Evolutionary conservation across 2,888 invertebrate species (phyloP), one percentile per base, ranked within the genome.

Genomic region (Mongoloraphidia duomilia): DNA sequence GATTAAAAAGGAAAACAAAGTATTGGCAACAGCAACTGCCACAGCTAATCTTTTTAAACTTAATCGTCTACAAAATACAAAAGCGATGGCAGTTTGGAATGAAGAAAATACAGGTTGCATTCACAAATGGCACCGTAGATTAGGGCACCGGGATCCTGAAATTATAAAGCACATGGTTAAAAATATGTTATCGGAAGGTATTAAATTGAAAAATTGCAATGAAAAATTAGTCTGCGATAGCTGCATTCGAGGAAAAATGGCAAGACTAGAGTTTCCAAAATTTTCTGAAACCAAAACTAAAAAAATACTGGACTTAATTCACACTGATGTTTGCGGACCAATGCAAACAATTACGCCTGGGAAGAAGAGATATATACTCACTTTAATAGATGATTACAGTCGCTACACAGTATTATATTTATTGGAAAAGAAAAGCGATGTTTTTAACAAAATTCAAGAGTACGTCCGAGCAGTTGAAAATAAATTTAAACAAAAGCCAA

Each of bases 351-450:
- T 9, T 41, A 41, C 41, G 17, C 41, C 41, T 9, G 10, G 14
- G 33, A 41, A 13, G 41, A 41, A 41, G 34, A 41, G 34, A 11
- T 47, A 10, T 33, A 39, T 47, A 10, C 26, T 47, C 35, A 47
- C 48, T 6, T 46, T 47, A 11, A 47, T 46, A 13, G 48, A 47
- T 35, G 35, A 47, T 34, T 47, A 11, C 12, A 40, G 40, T 46
- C n/a, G 43, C 12, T 47, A 13, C 11, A 43, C 41, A 26, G 26
- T 41, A 11, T 11, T 47, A 9, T 33, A 41, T 43, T 43, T 33
- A 36, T 17, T 47, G 8, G 34, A 17, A 17, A 26, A n/a, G 10
- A 46, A 47, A 34, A n/a, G 33, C 8, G 45, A 47, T 34, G 48
- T 47, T 33, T 34, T 17, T 34, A 35, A 26, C 13, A 43, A 41